Evolutionary conservation across 1,140 invertebrate species (phyloP).

Genomic region (Orchesella cincta): DNA sequence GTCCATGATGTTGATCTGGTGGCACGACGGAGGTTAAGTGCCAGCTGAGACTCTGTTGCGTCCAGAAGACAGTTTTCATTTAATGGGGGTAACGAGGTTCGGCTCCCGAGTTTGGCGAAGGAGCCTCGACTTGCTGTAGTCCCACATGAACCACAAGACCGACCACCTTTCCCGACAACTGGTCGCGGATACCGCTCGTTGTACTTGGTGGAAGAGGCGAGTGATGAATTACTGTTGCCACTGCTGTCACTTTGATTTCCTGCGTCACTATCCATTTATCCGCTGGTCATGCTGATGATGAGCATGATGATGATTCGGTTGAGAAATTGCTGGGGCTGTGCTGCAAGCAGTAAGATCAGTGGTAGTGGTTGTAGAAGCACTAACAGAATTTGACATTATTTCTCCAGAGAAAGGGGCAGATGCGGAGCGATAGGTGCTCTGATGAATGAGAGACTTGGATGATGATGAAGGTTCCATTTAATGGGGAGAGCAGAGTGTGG

Average conservation of each 20-base stretch:
- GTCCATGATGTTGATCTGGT: conserved; percentile 12
- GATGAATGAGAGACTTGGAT: background rate
- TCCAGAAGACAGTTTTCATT: background rate
- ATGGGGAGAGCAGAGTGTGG: too few species aligned
- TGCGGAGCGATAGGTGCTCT: background rate
- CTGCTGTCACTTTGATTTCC: conserved; percentile 13
- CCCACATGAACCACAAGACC: background rate
- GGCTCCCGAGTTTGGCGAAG: background rate
- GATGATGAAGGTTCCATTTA: background rate
- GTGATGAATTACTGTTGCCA: background rate
- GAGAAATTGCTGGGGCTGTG: background rate
- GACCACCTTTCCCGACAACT: background rate
- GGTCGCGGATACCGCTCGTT: background rate
- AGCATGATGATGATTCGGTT: background rate
- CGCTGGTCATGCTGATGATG: background rate
- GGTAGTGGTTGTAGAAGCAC: too few species aligned
- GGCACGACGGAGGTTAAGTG: background rate
- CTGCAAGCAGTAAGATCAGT: too few species aligned
- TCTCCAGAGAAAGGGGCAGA: background rate
- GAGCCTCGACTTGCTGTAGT: background rate
- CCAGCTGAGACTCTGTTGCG: conserved; percentile 6
- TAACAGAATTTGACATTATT: background rate
- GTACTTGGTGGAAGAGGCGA: background rate
- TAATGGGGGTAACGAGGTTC: background rate
- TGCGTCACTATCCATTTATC: too few species aligned